These are phyloP conservation scores for Crossocerus cetratus DNA, from an alignment of 2,888 invertebrate species.

Conservation along the genomic window DNA sequence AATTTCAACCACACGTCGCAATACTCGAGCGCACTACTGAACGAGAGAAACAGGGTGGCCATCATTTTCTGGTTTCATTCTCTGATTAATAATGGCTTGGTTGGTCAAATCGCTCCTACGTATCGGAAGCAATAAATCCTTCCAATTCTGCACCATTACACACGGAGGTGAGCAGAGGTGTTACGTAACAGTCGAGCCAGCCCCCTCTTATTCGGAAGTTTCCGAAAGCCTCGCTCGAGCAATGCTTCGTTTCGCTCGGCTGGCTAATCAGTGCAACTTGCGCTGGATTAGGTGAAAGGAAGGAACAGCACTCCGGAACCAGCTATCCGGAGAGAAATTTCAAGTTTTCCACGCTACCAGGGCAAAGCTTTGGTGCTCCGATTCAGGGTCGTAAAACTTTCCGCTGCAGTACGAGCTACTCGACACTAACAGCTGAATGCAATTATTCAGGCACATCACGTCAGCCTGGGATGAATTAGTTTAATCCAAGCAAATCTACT, in stretches of 20 bases:
- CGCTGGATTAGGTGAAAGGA: too few relatives aligned
- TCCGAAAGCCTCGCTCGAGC: too few relatives aligned
- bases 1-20: too few relatives aligned
- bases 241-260: too few relatives aligned
- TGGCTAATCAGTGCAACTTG: too few relatives aligned
- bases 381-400: background rate
- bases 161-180: background rate
- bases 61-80: too few relatives aligned
- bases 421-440: slow-evolving; percentile 6
- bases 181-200: background rate
- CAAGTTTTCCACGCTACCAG: background rate
- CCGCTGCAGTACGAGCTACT: background rate
- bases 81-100: too few relatives aligned
- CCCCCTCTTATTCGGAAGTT: background rate
- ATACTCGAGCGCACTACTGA: too few relatives aligned
- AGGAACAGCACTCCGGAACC: too few relatives aligned
- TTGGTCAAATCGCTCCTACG: background rate
- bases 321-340: background rate
- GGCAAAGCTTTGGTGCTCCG: background rate
- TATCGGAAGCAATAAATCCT: slow-evolving; percentile 1
- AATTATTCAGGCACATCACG: slow-evolving; percentile 13
- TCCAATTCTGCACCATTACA: background rate
- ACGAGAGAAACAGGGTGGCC: too few relatives aligned
- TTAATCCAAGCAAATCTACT: background rate
- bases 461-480: slow-evolving; percentile 5